These are phyloP conservation scores for Otus sunia DNA, from an alignment of 2,113 vertebrate species.

Conservation along the genomic window DNA sequence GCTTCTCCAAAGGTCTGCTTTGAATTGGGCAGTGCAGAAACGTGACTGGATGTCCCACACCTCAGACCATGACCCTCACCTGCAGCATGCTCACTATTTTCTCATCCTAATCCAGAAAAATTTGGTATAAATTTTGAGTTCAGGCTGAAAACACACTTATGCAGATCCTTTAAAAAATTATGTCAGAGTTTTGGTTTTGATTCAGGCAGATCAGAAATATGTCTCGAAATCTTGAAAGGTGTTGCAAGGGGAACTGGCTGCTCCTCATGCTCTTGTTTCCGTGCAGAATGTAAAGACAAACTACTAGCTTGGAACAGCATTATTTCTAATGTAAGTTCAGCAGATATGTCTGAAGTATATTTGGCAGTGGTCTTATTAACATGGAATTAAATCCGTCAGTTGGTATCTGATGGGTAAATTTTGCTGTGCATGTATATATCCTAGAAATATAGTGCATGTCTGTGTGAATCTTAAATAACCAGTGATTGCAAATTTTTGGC, in stretches of 20 bases:
- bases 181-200: background rate
- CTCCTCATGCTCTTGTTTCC: background rate
- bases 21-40: background rate
- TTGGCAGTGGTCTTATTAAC: background rate
- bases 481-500: background rate
- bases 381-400: background rate
- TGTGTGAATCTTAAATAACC: constrained; percentile 8
- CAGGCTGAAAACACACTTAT: background rate
- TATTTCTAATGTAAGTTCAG: background rate
- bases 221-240: background rate
- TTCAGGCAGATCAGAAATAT: background rate
- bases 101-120: background rate
- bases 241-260: background rate
- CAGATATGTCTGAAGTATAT: background rate
- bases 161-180: background rate
- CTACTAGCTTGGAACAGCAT: background rate
- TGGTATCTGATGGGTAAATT: background rate
- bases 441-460: background rate
- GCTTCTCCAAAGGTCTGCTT: background rate
- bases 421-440: background rate
- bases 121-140: background rate
- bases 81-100: background rate
- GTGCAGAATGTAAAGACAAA: background rate
- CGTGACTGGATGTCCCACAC: background rate
- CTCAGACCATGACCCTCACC: background rate